Evolutionary conservation across 2,797 vertebrate species (phyloP), one percentile per base, ranked within the genome.

Genomic region (Phylloscopus collybita): DNA sequence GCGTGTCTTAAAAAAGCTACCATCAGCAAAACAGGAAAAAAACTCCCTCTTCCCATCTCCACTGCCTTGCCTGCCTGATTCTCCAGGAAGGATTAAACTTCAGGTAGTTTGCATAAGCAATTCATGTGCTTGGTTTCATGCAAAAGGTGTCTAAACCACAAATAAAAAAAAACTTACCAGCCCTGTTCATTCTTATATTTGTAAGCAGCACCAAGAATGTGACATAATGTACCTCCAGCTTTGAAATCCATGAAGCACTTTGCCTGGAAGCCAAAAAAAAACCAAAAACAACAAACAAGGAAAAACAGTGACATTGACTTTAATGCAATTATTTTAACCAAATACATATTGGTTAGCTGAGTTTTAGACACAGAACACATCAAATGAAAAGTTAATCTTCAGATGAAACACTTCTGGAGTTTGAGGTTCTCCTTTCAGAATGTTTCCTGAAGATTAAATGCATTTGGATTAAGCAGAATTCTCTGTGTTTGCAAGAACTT

Each of bases 231-330:
- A 42, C 99, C 99, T 50, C 98, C 99, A 45, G 99, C 98, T 97
- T 99, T 99, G 96, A 99, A 99, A 98, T 99, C 99, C 98, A 99
- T 97, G 98, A 99, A 99, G 97, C 99, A 99, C 89, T 99, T 99
- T 79, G 99, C 98, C 99, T 99, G 89, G 50, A 96, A 93, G 72
- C 34, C 49, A 53, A 30, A 88, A 90, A 45, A 94, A 94, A 38
- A 10, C 36, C 36, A 88, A 90, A 45, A 94, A 94, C 49, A 53
- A 30, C 87, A 94, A 54, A 84, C 61, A 94, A 92, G 56, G 10
- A 59, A 65, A 85, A 54, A 18, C 12, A 51, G 27, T 30, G 54
- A 66, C 40, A 36, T 1, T 56, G 36, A 76, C 9, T 65, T 64
- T 13, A 1, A 30, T 5, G 18, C 16, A 10, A 29, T 56, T n/a